Evolutionary conservation across 2,888 invertebrate species (phyloP).

Genomic region (Rhorus exstirpatorius): DNA sequence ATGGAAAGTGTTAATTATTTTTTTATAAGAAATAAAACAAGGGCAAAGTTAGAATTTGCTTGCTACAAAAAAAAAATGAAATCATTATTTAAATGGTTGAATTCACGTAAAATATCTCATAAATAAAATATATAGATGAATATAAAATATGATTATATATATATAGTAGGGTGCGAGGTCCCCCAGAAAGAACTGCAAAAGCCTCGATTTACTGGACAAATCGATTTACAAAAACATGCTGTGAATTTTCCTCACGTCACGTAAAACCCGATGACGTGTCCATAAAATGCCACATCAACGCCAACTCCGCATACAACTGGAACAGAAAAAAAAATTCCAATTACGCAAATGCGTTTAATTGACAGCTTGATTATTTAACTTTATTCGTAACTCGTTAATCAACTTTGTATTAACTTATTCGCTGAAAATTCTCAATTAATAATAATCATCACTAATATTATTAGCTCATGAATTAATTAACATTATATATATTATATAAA

Average conservation of each 20-base stretch:
- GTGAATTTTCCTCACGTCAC: conserved; percentile 88
- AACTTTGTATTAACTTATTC: neutral
- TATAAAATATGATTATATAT: neutral
- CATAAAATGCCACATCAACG: conserved; percentile 89
- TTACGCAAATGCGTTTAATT: neutral
- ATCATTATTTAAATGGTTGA: too few species aligned
- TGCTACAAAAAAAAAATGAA: too few species aligned
- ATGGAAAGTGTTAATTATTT: too few species aligned
- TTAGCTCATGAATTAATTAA: neutral
- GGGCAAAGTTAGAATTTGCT: too few species aligned
- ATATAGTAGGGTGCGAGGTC: too few species aligned
- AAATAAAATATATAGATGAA: neutral
- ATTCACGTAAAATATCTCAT: too few species aligned
- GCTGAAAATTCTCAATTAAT: neutral
- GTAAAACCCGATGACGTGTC: conserved; percentile 88
- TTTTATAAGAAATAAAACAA: neutral
- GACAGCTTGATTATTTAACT: neutral
- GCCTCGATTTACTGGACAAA: conserved; percentile 73
- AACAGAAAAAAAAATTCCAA: conserved; percentile 73
- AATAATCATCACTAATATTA: neutral
- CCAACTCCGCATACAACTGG: conserved; percentile 90
- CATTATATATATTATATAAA: neutral
- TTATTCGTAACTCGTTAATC: neutral
- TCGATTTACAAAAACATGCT: conserved; percentile 80
- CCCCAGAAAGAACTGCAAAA: conserved; percentile 34